Evolutionary conservation across 2,888 invertebrate genomes (phyloP).

Genomic region (Ornithoptera priamus): DNA sequence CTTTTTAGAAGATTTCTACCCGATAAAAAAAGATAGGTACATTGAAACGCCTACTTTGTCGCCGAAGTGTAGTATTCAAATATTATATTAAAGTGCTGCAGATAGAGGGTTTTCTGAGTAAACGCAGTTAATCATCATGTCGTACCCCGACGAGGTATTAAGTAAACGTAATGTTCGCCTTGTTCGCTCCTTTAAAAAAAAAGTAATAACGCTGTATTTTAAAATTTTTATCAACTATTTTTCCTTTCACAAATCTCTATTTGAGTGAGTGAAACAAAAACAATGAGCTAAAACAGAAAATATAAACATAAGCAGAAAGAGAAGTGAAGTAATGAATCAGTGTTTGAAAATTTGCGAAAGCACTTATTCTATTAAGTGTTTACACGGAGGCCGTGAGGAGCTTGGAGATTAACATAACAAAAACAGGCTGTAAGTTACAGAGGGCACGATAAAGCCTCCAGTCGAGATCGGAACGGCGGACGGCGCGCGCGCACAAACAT

Average conservation of each 20-base stretch:
- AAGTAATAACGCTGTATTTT: not conserved
- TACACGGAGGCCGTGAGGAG: slow-evolving; percentile 56
- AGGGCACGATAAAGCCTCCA: slow-evolving; percentile 68
- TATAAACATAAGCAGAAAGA: not conserved
- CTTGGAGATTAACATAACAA: slow-evolving; percentile 67
- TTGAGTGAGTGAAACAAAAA: not conserved
- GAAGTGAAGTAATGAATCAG: slow-evolving; percentile 23
- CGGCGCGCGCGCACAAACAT: slow-evolving; percentile 65
- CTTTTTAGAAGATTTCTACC: no score
- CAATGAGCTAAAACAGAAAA: slow-evolving; percentile 9
- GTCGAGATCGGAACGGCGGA: slow-evolving; percentile 66
- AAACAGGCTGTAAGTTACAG: slow-evolving; percentile 67
- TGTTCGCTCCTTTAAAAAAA: no score
- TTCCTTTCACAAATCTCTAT: not conserved
- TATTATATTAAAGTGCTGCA: no score
- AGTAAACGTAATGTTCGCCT: no score
- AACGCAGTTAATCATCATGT: no score
- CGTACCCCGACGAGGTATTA: no score
- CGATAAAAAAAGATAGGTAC: no score
- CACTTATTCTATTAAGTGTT: slow-evolving; percentile 52
- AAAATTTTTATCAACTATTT: not conserved
- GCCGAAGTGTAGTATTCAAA: no score
- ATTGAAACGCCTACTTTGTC: no score
- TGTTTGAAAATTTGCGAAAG: slow-evolving; percentile 28
- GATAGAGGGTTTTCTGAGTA: no score